Evolutionary conservation across 2,888 invertebrate genomes (phyloP), one percentile per base, ranked within the genome.

Genomic region (Diplolepis rosae): DNA sequence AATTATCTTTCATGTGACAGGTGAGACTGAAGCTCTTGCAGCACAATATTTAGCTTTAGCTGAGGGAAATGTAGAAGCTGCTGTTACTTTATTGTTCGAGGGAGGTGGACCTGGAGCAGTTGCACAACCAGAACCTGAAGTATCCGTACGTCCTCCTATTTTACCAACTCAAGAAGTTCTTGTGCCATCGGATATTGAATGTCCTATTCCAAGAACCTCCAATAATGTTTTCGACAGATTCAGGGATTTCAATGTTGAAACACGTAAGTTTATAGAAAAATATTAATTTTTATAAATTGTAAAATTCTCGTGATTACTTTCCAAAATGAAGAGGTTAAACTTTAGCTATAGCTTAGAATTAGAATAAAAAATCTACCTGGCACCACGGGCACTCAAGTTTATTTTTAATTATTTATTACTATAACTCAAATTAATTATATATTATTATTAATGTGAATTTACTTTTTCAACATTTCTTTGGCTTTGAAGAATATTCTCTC

Each of bases 161-260:
- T 79, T 87, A 67, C 88, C 88, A 0, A 86, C 83, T 24, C 86
- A 86, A 73, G 87, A 88, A 77, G 84, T 88, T 35, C 79, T 88
- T 51, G 87, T 88, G 0, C 87, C 88, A 11, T 72, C 84, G 0
- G 87, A 87, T 39, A 83, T 84, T 50, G 75, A 85, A 54, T 87
- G 84, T 72, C 82, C 84, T 39, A 82, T 85, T 71, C 85, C 87
- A 32, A 80, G 85, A 75, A 74, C 84, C 45, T 82, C 88, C 2
- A 86, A 82, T 73, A 85, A 82, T 76, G 86, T 86, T 39, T 88
- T 87, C 66, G 88, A 88, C 69, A 83, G 85, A 82, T 88, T 88
- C 70, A 80, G 88, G 66, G 88, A 88, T 73, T 88, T 88, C 77
- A 85, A 87, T 1, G 87, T 88, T n/a, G 88, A 88, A 78, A 88